A percentile compares a stretch with the other conserved stretches of the same genome.
phyloP scores from a whole-genome alignment of 2,797 vertebrate genomes.

The Chaetodon trifasciatus region DNA sequence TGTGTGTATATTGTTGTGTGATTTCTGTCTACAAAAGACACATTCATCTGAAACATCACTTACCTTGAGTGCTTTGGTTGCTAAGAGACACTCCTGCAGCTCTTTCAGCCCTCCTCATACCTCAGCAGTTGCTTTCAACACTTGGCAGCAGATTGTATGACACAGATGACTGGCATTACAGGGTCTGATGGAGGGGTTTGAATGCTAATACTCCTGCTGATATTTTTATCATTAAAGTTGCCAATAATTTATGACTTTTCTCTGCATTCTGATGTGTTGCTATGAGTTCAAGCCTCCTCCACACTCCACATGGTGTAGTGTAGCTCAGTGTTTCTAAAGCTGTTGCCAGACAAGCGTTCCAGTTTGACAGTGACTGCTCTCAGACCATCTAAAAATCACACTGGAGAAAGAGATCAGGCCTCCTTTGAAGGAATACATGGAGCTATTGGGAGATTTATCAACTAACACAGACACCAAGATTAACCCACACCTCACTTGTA shows the following conservation, averaged over 20 bases:
- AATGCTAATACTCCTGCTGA: background rate
- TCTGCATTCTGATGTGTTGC: background rate
- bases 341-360: slow-evolving; percentile 49
- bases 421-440: slow-evolving; percentile 45
- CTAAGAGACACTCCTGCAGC: slow-evolving; percentile 30
- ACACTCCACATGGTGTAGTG: background rate
- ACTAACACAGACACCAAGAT: background rate
- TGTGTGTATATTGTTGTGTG: background rate
- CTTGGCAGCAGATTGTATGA: background rate
- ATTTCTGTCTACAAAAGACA: slow-evolving; percentile 15
- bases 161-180: background rate
- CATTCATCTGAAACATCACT: slow-evolving; percentile 18
- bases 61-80: slow-evolving; percentile 18
- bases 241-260: background rate
- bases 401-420: slow-evolving; percentile 20
- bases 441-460: slow-evolving; percentile 6
- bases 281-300: background rate
- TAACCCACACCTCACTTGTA: background rate
- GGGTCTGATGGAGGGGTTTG: background rate
- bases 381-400: slow-evolving; percentile 45
- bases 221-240: background rate
- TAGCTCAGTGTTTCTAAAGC: slow-evolving; percentile 39
- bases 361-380: slow-evolving; percentile 43
- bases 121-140: background rate
- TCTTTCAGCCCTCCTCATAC: background rate